phyloP scores from a whole-genome alignment of 35 echinoderm and acorn worm species.

The Apostichopus japonicus region DNA sequence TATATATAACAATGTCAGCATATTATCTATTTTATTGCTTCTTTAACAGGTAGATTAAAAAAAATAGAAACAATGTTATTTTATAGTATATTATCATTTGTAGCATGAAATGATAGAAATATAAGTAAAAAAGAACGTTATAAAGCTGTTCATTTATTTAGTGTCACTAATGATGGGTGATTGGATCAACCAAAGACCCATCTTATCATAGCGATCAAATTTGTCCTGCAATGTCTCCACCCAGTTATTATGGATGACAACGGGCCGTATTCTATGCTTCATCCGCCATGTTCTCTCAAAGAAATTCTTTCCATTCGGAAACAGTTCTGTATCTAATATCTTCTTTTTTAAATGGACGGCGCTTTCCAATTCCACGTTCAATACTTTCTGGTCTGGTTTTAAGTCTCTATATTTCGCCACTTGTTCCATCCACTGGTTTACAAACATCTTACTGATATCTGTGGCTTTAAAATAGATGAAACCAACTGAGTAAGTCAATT shows the following conservation, averaged over 20 bases:
- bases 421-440: slow-evolving; percentile 51
- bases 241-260: slow-evolving; percentile 90
- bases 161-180: not conserved
- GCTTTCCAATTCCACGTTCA: slow-evolving; percentile 60
- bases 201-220: slow-evolving; percentile 59
- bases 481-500: slow-evolving; percentile 69
- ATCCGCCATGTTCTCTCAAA: slow-evolving; percentile 32
- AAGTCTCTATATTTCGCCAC: slow-evolving; percentile 56
- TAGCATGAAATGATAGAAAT: too few species aligned
- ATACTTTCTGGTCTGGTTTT: slow-evolving; percentile 67
- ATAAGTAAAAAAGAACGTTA: too few species aligned
- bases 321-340: slow-evolving; percentile 53
- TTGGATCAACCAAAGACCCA: slow-evolving; percentile 63
- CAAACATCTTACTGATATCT: slow-evolving; percentile 42
- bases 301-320: slow-evolving; percentile 82
- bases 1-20: too few species aligned
- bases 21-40: too few species aligned
- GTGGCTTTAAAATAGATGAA: slow-evolving; percentile 79
- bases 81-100: too few species aligned
- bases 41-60: too few species aligned
- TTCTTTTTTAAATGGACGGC: slow-evolving; percentile 49
- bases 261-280: slow-evolving; percentile 26
- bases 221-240: slow-evolving; percentile 63
- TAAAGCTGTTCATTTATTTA: not conserved
- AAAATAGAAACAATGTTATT: too few species aligned